phyloP scores from a whole-genome alignment of 2,888 invertebrate genomes.

The Brachynemurus nebulosus region DNA sequence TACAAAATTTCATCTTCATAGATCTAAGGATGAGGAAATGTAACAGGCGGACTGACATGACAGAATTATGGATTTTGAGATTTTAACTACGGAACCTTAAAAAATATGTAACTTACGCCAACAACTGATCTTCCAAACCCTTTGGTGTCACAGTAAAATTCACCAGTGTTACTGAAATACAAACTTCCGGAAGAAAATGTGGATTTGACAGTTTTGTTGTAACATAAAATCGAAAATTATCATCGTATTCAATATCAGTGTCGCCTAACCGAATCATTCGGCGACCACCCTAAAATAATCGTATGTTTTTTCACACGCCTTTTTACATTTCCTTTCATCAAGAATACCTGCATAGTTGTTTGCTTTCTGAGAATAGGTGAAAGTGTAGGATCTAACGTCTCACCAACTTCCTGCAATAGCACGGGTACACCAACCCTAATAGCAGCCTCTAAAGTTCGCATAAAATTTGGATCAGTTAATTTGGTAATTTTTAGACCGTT shows the following conservation, averaged over 20 bases:
- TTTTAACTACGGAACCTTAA: not conserved
- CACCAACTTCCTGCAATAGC: constrained; percentile 77
- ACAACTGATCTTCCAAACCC: constrained; percentile 81
- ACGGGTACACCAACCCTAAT: constrained; percentile 76
- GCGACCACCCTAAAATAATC: constrained; percentile 50
- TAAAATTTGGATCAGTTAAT: constrained; percentile 58
- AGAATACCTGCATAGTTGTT: constrained; percentile 57
- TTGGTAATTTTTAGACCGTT: constrained; percentile 66
- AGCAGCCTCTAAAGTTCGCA: constrained; percentile 65
- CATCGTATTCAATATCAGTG: constrained; percentile 77
- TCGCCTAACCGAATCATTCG: constrained; percentile 75
- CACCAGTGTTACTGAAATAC: constrained; percentile 82
- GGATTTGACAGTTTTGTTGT: constrained; percentile 88
- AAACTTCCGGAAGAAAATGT: constrained; percentile 84
- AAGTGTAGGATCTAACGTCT: constrained; percentile 74
- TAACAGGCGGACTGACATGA: no score
- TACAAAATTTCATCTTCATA: no score
- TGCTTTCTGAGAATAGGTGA: constrained; percentile 71
- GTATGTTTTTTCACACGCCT: not conserved
- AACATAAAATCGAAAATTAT: constrained; percentile 74
- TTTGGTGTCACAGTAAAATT: constrained; percentile 86
- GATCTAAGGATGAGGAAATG: no score
- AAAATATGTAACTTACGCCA: constrained; percentile 53
- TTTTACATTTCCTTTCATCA: no score
- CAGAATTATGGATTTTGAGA: no score